Conservation (phyloP, 2,888 invertebrate species). For the Drosophila leonis region DNA sequence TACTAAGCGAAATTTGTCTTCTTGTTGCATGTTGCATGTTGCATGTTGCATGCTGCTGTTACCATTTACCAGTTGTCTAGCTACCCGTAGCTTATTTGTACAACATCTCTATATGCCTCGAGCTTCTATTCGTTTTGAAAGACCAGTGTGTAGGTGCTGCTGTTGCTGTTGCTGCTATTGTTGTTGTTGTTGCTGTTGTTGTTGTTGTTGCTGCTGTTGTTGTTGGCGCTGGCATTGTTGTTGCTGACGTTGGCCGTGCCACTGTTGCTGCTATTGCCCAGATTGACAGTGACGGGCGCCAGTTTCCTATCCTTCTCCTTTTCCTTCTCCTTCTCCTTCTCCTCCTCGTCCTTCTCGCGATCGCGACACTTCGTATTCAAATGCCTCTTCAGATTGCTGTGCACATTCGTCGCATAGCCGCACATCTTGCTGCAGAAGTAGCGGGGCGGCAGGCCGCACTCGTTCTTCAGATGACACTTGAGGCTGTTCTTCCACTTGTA, state of each 20-base stretch:
- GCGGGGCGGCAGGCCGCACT: constrained; percentile 88
- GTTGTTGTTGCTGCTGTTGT: too few relatives aligned
- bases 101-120: constrained; percentile 38
- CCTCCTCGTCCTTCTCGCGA: constrained; percentile 82
- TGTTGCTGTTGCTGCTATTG: constrained; percentile 55
- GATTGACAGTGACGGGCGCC: constrained; percentile 10
- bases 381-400: constrained; percentile 85
- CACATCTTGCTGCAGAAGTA: constrained; percentile 85
- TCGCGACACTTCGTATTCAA: constrained; percentile 85
- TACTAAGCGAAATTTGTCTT: constrained; percentile 21
- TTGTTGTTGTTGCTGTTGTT: constrained; percentile 9
- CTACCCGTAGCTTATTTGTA: constrained; percentile 47
- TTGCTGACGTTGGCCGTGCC: constrained; percentile 10
- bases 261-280: constrained; percentile 10
- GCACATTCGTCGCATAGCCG: constrained; percentile 86
- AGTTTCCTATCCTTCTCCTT: constrained; percentile 28
- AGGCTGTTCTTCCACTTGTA: constrained; percentile 91
- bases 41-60: background rate
- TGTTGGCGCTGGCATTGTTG: constrained; percentile 4
- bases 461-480: constrained; percentile 89
- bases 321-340: constrained; percentile 48
- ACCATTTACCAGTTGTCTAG: constrained; percentile 16
- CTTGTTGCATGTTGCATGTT: background rate
- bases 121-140: constrained; percentile 77
- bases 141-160: constrained; percentile 79